Evolutionary conservation across 2,888 invertebrate species (phyloP), one percentile per base, ranked within the genome.

Genomic region (Drosophila tanythrix): DNA sequence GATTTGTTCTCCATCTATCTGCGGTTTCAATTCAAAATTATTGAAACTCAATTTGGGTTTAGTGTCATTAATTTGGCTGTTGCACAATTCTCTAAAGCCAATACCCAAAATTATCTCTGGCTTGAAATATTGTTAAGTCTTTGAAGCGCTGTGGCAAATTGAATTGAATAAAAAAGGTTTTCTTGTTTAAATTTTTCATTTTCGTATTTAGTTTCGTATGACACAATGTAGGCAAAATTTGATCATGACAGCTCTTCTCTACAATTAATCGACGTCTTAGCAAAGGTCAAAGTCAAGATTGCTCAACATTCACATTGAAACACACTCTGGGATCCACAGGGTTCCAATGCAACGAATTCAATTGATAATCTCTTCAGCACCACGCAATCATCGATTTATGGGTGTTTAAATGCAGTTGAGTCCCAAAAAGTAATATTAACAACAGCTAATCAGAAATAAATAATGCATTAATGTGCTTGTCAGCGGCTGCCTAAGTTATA

Each of bases 281-380:
- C 33, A 66, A 57, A 74, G 83, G 88, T 83, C 83, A 83, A 88
- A 84, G 83, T 72, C 83, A 74, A 61, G 62, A 64, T 76, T 73
- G 50, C 58, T 27, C 56, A 73, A 70, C 56, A 50, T 33, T 50
- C 31, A 36, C 33, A 43, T 53, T 25, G 56, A 57, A 27, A 27
- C n/a, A n/a, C 25, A 35, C 29, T 40, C 33, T 0, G 35, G 7
- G 33, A 38, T 56, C 43, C 27, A 27, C 21, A n/a, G 13, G 2
- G 33, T n/a, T 25, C 18, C 57, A 40, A 40, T 59, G 18, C 29
- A 53, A 50, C 65, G 65, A 52, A 64, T 62, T 62, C 65, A 53
- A 76, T 79, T 58, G 50, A 43, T 63, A 61, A 72, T 72, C 58
- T 48, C n/a, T 13, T 52, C 55, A 66, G 56, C 56, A 59, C 7